These are phyloP conservation scores for Craterocephalus amniculus DNA, from an alignment of 2,797 vertebrate species.

Conservation along the genomic window DNA sequence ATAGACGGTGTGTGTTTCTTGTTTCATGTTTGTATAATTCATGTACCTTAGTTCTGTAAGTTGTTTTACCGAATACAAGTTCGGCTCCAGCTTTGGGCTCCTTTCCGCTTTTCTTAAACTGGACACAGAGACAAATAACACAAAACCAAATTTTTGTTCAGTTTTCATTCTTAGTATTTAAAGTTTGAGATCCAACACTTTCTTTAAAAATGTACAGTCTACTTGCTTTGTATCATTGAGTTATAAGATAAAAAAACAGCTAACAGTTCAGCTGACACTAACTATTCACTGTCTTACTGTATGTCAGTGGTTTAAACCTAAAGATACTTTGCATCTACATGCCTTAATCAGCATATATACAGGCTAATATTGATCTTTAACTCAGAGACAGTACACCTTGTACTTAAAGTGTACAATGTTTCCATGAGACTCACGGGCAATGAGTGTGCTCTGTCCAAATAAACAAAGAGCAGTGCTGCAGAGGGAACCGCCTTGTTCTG, in stretches of 20 bases:
- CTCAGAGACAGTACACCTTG: background rate
- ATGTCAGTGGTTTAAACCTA: background rate
- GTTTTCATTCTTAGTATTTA: slow-evolving; percentile 15
- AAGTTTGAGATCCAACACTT: slow-evolving; percentile 3
- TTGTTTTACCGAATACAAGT: slow-evolving; percentile 79
- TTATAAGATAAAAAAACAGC: background rate
- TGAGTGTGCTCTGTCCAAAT: slow-evolving; percentile 84
- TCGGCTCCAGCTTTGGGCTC: slow-evolving; percentile 84
- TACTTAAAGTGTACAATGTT: slow-evolving; percentile 3
- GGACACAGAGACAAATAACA: slow-evolving; percentile 30
- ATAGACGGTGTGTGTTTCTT: background rate
- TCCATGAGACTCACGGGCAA: slow-evolving; percentile 84
- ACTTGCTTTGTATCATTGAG: background rate
- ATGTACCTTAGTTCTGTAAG: slow-evolving; percentile 87
- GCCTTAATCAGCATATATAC: background rate
- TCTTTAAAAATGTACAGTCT: slow-evolving; percentile 7
- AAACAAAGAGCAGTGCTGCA: slow-evolving; percentile 87
- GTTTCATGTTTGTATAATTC: background rate
- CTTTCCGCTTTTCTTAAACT: slow-evolving; percentile 90
- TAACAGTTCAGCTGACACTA: background rate
- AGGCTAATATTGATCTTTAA: background rate
- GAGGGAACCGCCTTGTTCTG: slow-evolving; percentile 84
- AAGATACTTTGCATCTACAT: background rate
- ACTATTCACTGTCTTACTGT: background rate
- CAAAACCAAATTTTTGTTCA: slow-evolving; percentile 1